Base-by-base conservation (phyloP, 92 coral and sea anemone genomes). In the Chrysogorgia sp. region DNA sequence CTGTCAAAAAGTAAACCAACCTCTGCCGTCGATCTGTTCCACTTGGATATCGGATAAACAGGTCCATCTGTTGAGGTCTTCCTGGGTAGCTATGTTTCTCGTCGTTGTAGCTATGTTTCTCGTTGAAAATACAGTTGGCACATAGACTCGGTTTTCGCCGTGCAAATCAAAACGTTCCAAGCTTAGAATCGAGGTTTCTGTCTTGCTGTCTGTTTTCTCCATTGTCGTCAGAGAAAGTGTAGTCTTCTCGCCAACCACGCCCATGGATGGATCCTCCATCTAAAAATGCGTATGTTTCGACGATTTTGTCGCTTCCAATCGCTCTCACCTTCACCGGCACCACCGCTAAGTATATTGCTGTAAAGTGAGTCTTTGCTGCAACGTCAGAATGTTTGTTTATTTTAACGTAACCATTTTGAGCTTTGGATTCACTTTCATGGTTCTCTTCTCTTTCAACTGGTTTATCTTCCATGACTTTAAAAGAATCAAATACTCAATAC, bases 211-310 rank as follows among this genome's bases (percentile, higher is more conserved):
- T 7, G 33, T 56, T 57, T 50, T 55, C 19, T 80, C 65, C 25
- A 89, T 58, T 22, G 92, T 85, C 0, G 89, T 89, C 15, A 85
- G 66, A 9, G 85, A 85, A 20, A 85, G 61, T 3, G 80, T 56
- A 6, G 90, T 72, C 22, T 77, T 43, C 41, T 64, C 76, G 0
- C 87, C 84, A 19, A 43, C 57, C 23, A 41, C 40, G 25, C 47
- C 60, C 0, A 85, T 85, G 71, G 31, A 82, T 89, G 24, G 90
- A 89, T 34, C 89, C 89, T 37, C 85, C 72, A 40, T 86, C 92
- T 34, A 86, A 67, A 43, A 89, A 83, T 31, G 90, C 92, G 32
- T 89, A 86, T 7, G 92, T 86, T 60, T 70, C 55, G 23, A 82
- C 63, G 12, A 55, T 72, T 63, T 56, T 65, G 40, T 76, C 60